A percentile compares a stretch with the other conserved stretches of the same genome.
These are phyloP conservation scores for Brachionichthys hirsutus DNA, from an alignment of 2,113 vertebrate species.

Conservation along the genomic window DNA sequence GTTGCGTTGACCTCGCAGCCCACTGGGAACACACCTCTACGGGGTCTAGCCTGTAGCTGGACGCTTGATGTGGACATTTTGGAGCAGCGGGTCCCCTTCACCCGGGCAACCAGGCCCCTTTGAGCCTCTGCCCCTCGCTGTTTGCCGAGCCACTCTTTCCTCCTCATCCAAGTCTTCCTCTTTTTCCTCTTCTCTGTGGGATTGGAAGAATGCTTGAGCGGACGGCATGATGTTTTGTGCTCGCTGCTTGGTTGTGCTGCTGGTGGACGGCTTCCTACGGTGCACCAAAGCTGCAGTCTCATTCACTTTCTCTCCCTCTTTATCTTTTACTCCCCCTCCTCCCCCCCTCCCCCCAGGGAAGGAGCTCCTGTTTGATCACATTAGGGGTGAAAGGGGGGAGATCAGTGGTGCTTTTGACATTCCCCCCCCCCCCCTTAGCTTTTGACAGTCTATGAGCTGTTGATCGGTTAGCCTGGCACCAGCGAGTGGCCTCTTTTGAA, in stretches of 20 bases:
- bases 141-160: conserved; percentile 79
- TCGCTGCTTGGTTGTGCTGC: conserved; percentile 73
- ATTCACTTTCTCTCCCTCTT: conserved; percentile 60
- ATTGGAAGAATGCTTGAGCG: conserved; percentile 56
- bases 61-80: conserved; percentile 89
- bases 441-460: conserved; percentile 67
- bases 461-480: conserved; percentile 55
- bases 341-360: conserved; percentile 48
- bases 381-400: conserved; percentile 60
- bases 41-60: conserved; percentile 77
- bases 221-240: conserved; percentile 64
- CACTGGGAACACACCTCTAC: conserved; percentile 66
- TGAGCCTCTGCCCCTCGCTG: conserved; percentile 84
- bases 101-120: conserved; percentile 86
- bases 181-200: conserved; percentile 28
- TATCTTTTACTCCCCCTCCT: conserved; percentile 58
- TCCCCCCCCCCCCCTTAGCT: conserved; percentile 54
- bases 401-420: conserved; percentile 63
- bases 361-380: conserved; percentile 71
- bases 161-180: conserved; percentile 39
- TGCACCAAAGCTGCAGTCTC: conserved; percentile 62
- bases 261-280: conserved; percentile 71
- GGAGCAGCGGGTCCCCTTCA: conserved; percentile 78
- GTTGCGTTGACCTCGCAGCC: conserved; percentile 55
- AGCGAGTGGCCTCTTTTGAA: conserved; percentile 55